Evolutionary conservation across 2,797 vertebrate genomes (phyloP).

Genomic region (Pipistrellus nathusii): DNA sequence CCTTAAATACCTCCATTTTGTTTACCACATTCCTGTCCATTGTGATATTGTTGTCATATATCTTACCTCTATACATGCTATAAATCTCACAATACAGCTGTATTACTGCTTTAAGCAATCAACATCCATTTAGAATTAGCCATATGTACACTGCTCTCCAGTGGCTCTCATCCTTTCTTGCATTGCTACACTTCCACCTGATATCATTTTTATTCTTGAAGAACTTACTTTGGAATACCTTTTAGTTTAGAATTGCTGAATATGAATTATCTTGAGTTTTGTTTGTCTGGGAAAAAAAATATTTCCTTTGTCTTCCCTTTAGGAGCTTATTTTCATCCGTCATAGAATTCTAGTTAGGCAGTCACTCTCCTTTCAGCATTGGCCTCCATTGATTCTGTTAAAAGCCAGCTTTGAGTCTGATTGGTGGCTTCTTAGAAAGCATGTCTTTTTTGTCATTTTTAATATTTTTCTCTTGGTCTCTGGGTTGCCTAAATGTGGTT

Average conservation of each 20-base stretch:
- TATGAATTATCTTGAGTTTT: background rate
- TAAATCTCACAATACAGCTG: background rate
- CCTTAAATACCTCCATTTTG: background rate
- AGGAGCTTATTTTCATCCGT: background rate
- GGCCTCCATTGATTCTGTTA: background rate
- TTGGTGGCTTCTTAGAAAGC: background rate
- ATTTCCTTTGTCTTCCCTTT: constrained; percentile 7
- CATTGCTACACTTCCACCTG: background rate
- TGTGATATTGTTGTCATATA: background rate
- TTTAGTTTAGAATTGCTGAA: background rate
- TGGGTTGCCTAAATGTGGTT: background rate
- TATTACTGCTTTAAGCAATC: background rate
- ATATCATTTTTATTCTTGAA: background rate
- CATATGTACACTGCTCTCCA: background rate
- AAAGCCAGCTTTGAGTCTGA: background rate
- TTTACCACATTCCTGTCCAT: background rate
- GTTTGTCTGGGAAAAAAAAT: background rate
- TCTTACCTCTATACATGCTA: background rate
- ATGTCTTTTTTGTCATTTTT: background rate
- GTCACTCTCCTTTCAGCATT: background rate
- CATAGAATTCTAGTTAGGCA: background rate
- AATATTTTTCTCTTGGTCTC: background rate
- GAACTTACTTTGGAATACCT: background rate
- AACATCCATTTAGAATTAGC: background rate
- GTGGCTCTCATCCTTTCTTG: background rate